A percentile compares a stretch with the other conserved stretches of the same genome.
These are phyloP conservation scores for Crambe crambe DNA, from an alignment of 37 sponge, comb jelly and placozoan genomes.

Conservation along the genomic window DNA sequence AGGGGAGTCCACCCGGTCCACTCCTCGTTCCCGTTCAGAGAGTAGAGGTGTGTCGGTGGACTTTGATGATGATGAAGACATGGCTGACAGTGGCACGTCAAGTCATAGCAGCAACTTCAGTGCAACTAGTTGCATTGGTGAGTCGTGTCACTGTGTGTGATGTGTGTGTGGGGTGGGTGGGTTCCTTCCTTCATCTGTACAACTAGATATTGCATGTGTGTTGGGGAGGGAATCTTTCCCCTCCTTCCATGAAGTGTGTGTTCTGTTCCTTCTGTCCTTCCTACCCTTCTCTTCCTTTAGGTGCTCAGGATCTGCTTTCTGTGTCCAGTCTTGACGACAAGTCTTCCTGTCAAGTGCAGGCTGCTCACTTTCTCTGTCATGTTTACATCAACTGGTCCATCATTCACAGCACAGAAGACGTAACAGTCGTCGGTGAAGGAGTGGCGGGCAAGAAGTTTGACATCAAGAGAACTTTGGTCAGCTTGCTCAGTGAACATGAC, in stretches of 20 bases:
- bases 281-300: constrained; percentile 13
- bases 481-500: constrained; percentile 18
- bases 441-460: constrained; percentile 2
- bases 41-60: not conserved
- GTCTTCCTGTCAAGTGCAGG: constrained; percentile 16
- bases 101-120: constrained; percentile 11
- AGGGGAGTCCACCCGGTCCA: no score
- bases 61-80: constrained; percentile 42
- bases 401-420: not conserved
- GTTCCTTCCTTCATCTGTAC: not conserved
- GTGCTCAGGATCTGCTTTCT: constrained; percentile 1
- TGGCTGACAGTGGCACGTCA: constrained; percentile 10
- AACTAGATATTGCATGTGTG: not conserved
- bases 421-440: not conserved
- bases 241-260: no score
- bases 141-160: not conserved
- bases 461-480: not conserved
- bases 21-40: not conserved
- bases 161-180: not conserved
- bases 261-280: no score
- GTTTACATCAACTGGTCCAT: not conserved
- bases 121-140: not conserved
- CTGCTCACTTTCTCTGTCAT: constrained; percentile 16
- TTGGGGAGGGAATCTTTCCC: no score
- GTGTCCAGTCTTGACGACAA: not conserved